Evolutionary conservation across 2,113 vertebrate genomes (phyloP), one percentile per base, ranked within the genome.

Genomic region (Rhadina sibilatrix): DNA sequence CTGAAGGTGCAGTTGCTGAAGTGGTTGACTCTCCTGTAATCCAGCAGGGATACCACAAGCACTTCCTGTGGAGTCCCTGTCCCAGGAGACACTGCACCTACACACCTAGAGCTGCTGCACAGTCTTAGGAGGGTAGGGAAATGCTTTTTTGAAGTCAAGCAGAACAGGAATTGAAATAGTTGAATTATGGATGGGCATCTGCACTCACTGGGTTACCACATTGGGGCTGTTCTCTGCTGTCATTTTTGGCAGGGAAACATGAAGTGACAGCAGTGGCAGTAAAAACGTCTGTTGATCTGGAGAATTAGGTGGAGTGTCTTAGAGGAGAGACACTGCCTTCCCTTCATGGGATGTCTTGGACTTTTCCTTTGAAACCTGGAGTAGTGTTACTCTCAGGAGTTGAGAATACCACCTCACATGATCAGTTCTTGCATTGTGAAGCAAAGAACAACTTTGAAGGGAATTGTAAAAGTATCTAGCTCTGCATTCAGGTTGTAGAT

Each of bases 171-270:
- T 72, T 72, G 4, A 8, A 74, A 16, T 22, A 24, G 3, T 40
- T 63, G 16, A 69, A 57, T 15, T 76, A 22, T 53, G 38, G 56
- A 15, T 31, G 40, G 46, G 59, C 13, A 65, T 28, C 47, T 81
- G 38, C 2, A 3, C 20, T 47, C 12, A 6, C 35, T 49, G 49
- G 7, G 16, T 68, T 83, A 78, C 38, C 47, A 46, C 30, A 21
- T 0, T 15, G 13, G 6, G 20, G 3, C 2, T 13, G 20, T 24
- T 59, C 15, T 4, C 4, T 12, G 30, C 11, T 16, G 2, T 27
- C 31, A 3, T 54, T 83, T 90, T 87, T 35, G 22, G 64, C 15
- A 81, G 42, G 23, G 21, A 54, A 85, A n/a, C 15, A 11, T 12
- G 16, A 88, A 91, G 20, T 64, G 81, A 57, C 57, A 66, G 17